Base-by-base conservation (phyloP, 2,797 vertebrate genomes). In the Hybognathus amarus region DNA sequence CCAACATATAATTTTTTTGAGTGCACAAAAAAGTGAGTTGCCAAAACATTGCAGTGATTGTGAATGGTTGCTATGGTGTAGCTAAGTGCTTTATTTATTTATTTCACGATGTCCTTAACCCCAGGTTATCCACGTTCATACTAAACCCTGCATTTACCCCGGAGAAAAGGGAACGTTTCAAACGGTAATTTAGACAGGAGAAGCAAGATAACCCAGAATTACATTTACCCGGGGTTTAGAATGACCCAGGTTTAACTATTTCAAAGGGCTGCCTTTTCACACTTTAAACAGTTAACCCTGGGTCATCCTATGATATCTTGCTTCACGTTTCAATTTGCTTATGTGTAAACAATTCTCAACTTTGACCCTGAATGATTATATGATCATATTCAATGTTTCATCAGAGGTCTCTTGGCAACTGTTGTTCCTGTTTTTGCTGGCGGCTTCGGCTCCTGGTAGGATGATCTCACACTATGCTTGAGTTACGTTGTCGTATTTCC, bases 381-480 rank as follows among this genome's bases (percentile, higher is more conserved):
- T 11, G n/a, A 70, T 80, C n/a, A 17, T 24, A 1, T 7, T 10
- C 24, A 63, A 22, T 36, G 33, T 82, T 78, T 61, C 24, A 52
- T 38, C 45, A 66, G 63, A 52, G n/a, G 75, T 15, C 1, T 69
- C 27, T 73, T 24, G 9, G 27, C 10, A 75, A 73, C 13, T 73
- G 73, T 69, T 56, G 77, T 76, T 38, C 75, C n/a, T 77, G 70
- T 77, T 79, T 81, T 79, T 80, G 59, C 52, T 82, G 80, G 81
- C 38, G 47, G 54, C 40, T 22, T 68, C 11, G 13, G 50, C 66
- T 77, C 36, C 52, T 79, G 75, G 77, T 56, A 50, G 40, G 77
- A 74, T 82, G 85, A 88, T 63, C 69, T 87, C 80, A 68, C 77
- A 50, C 33, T 82, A 59, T 9, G 59, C 59, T 47, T 77, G 59